Percentiles rank a stretch among this genome's conserved stretches.
Conservation (phyloP, 2,888 invertebrate genomes). For the Hoplodrina ambigua region DNA sequence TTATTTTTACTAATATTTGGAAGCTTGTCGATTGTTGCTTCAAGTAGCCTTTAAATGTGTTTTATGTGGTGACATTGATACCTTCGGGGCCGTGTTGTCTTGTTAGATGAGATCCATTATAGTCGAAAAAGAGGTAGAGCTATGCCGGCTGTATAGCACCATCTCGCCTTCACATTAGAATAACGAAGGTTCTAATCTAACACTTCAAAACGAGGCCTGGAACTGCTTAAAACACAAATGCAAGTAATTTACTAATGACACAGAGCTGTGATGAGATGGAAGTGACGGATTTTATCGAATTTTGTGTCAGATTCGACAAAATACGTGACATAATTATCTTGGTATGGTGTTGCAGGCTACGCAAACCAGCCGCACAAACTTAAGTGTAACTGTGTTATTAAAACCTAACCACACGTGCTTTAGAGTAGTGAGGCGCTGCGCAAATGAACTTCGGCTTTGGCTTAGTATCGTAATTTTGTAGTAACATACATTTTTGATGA, state of each 20-base stretch:
- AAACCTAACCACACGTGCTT: constrained; percentile 19
- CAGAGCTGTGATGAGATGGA: not conserved
- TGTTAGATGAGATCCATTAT: not conserved
- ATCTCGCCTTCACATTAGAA: not conserved
- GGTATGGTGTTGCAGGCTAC: not conserved
- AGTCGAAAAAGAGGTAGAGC: not conserved
- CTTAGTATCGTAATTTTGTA: constrained; percentile 23
- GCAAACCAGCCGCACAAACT: not conserved
- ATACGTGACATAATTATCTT: not conserved
- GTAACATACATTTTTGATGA: constrained; percentile 43
- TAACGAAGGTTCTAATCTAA: not conserved
- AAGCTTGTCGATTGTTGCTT: constrained; percentile 67
- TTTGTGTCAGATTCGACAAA: constrained; percentile 4
- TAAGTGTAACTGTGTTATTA: constrained; percentile 5
- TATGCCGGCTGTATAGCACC: not conserved
- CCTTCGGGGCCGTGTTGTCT: not conserved
- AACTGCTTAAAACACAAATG: constrained; percentile 23
- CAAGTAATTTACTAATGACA: constrained; percentile 13
- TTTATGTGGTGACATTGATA: constrained; percentile 11
- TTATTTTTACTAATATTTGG: constrained; percentile 77
- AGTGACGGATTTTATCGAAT: constrained; percentile 6
- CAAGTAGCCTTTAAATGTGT: constrained; percentile 26
- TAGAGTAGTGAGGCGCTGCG: constrained; percentile 25
- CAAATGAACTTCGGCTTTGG: constrained; percentile 35
- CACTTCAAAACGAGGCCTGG: not conserved